These are phyloP conservation scores for Penaeus vannamei DNA, from an alignment of 1,140 invertebrate genomes.

Conservation along the genomic window DNA sequence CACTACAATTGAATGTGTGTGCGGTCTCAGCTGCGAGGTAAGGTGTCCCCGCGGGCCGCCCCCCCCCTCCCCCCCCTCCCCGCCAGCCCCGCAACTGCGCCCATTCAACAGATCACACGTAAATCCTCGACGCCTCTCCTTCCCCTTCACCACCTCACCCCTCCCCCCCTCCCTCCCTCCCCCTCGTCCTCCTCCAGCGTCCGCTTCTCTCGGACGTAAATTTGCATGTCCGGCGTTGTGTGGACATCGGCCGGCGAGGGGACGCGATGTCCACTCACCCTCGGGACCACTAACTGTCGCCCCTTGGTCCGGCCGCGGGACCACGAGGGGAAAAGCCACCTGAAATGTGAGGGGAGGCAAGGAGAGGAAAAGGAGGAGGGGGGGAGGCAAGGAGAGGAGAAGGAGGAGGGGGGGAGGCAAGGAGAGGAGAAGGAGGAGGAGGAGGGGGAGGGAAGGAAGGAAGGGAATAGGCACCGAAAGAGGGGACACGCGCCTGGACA, in stretches of 20 bases:
- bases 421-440: neutral
- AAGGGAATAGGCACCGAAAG: neutral
- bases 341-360: constrained; percentile 36
- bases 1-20: too few relatives aligned
- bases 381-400: neutral
- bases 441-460: neutral
- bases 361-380: neutral
- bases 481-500: too few relatives aligned
- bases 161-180: neutral
- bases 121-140: neutral
- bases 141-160: neutral
- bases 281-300: constrained; percentile 57
- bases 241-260: constrained; percentile 44
- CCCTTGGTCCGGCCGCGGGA: constrained; percentile 47
- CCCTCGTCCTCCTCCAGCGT: neutral
- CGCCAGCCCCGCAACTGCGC: too few relatives aligned
- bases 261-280: constrained; percentile 13
- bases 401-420: neutral
- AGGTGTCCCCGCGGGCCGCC: too few relatives aligned
- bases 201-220: constrained; percentile 45
- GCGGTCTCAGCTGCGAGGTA: too few relatives aligned
- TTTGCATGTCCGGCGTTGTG: constrained; percentile 55
- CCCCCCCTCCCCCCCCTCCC: neutral
- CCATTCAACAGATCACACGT: too few relatives aligned
- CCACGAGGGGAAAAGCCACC: constrained; percentile 48